Evolutionary conservation across 2,113 vertebrate species (phyloP), one percentile per base, ranked within the genome.

Genomic region (Leptocoma aspasia): DNA sequence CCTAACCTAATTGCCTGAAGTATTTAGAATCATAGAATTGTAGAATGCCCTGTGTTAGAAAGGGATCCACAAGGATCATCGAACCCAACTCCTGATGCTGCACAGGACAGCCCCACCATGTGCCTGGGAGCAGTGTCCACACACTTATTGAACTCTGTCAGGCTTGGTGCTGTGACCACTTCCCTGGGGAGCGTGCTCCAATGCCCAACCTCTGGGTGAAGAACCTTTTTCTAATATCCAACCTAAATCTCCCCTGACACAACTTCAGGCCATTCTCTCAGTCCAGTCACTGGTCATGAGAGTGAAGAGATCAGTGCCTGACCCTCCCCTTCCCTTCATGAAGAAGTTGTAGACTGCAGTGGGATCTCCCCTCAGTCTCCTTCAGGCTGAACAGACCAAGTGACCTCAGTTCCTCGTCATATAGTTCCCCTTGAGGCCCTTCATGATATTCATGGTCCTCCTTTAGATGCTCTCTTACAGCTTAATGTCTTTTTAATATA

Each of bases 51-150:
- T 47, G 30, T 49, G 35, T 26, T 56, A n/a, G 30, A 47, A 79
- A 73, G 33, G 15, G 33, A 28, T 28, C 37, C 23, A 16, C 18
- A 39, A 44, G 15, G 19, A 59, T 59, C 52, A 20, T 37, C 0
- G 0, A 59, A 13, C 52, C 37, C 37, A 21, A 0, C 13, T 81
- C 37, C 33, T 59, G 39, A 11, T 1, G 0, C 44, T 28, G 37
- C 44, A 24, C 19, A 37, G 50, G 18, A 37, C 44, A 65, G 12
- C 50, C 21, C 44, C 18, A 44, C 15, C 27, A 20, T 20, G 22
- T 44, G 12, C 18, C 37, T 33, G 22, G 33, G 18, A 37, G 31
- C 15, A 6, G 4, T 57, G 31, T 33, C 21, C 59, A 72, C 35
- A 65, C 4, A 2, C 12, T 42, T 42, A 6, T 0, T 57, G 27